Evolutionary conservation across 2,113 vertebrate genomes (phyloP).

Genomic region (Haplotaxodon microlepis): DNA sequence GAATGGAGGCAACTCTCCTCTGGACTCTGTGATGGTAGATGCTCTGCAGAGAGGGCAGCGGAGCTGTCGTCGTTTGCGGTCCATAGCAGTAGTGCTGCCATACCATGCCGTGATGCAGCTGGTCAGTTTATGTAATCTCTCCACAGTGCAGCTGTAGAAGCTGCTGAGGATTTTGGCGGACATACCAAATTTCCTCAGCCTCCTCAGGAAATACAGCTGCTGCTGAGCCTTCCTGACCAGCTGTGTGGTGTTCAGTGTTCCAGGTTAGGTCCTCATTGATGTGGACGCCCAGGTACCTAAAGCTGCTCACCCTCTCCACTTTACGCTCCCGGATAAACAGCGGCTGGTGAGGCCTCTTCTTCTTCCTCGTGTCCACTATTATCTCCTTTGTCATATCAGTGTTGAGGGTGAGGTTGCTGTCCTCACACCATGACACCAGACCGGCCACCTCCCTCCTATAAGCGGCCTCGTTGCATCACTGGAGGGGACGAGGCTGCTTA

Average conservation of each 20-base stretch:
- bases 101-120: not conserved
- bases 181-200: not conserved
- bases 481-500: not conserved
- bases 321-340: not conserved
- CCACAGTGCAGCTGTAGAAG: not conserved
- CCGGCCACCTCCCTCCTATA: not conserved
- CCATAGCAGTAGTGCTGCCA: not conserved
- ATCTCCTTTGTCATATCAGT: not conserved
- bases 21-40: not conserved
- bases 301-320: not conserved
- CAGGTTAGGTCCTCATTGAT: not conserved
- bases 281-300: not conserved
- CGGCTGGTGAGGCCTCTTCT: not conserved
- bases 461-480: not conserved
- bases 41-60: not conserved
- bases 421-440: not conserved
- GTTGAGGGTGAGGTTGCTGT: not conserved
- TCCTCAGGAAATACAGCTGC: not conserved
- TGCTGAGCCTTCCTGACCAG: not conserved
- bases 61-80: not conserved
- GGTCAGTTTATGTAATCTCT: not conserved
- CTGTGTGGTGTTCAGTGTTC: not conserved
- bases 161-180: not conserved
- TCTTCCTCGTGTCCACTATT: not conserved
- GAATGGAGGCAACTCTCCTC: not conserved